Conservation (phyloP, 2,888 invertebrate genomes). For the Andrena marginata region DNA sequence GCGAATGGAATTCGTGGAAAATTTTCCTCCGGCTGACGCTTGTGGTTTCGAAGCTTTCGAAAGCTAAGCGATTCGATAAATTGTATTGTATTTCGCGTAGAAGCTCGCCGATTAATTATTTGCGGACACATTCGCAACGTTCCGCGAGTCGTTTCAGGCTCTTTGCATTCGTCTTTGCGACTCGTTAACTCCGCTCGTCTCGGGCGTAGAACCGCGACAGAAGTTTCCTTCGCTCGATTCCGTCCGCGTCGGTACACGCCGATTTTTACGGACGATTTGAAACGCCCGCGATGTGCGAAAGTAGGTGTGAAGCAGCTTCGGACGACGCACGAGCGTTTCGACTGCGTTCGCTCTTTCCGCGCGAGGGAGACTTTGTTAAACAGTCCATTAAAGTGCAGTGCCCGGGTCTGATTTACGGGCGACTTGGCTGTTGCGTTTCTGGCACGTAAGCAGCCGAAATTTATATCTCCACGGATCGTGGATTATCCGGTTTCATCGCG, state of each 20-base stretch:
- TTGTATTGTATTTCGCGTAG: too few relatives aligned
- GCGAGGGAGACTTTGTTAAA: conserved; percentile 47
- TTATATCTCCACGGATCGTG: conserved; percentile 18
- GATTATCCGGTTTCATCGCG: conserved; percentile 35
- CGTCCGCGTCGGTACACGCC: conserved; percentile 30
- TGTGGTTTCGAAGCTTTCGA: too few relatives aligned
- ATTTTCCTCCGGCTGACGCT: too few relatives aligned
- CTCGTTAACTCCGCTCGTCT: conserved; percentile 21
- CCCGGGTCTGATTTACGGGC: conserved; percentile 22
- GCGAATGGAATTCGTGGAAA: too few relatives aligned
- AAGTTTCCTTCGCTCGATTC: conserved; percentile 45
- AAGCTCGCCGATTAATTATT: too few relatives aligned
- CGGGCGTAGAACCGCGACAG: conserved; percentile 13
- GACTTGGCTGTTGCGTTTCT: conserved; percentile 35
- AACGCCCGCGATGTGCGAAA: background rate
- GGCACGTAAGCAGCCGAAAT: conserved; percentile 44
- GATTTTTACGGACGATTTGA: background rate
- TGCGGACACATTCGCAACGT: too few relatives aligned
- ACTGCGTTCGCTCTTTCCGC: conserved; percentile 14
- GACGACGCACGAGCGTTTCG: conserved; percentile 4
- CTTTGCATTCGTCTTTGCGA: conserved; percentile 23
- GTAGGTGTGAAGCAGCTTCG: background rate
- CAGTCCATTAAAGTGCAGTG: conserved; percentile 52
- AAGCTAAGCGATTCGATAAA: too few relatives aligned
- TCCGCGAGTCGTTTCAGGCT: too few relatives aligned